Percentiles rank a stretch among this genome's conserved stretches.
phyloP scores from a whole-genome alignment of 2,113 vertebrate genomes.

The Podocnemis expansa region DNA sequence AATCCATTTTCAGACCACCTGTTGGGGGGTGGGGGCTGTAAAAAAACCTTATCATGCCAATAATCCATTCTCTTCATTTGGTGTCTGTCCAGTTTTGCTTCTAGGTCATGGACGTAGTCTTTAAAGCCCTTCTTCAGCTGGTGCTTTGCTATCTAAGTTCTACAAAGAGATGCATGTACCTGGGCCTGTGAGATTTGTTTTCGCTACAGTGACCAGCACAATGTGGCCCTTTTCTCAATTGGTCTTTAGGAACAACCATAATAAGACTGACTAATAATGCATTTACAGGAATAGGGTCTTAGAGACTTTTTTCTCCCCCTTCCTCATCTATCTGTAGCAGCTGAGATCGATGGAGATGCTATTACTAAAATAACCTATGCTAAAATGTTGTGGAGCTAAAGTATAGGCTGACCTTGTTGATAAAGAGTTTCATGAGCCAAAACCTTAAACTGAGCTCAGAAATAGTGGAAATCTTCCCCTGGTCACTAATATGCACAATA shows the following conservation, averaged over 20 bases:
- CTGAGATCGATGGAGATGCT: background rate
- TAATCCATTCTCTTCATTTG: background rate
- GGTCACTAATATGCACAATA: background rate
- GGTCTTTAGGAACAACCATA: too few species aligned
- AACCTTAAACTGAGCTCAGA: background rate
- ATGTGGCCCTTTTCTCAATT: too few species aligned
- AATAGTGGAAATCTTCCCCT: background rate
- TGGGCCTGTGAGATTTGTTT: too few species aligned
- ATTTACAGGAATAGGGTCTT: background rate
- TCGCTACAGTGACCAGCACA: too few species aligned
- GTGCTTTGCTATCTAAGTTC: too few species aligned
- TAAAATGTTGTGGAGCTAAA: background rate
- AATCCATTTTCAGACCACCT: background rate
- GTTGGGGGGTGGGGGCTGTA: too few species aligned
- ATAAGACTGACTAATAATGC: too few species aligned
- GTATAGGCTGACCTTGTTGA: background rate
- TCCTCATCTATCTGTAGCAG: background rate
- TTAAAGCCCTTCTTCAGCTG: background rate
- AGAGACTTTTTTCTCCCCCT: background rate
- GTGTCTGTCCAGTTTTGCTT: background rate
- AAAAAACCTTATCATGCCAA: background rate
- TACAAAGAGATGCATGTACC: too few species aligned
- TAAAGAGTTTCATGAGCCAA: background rate
- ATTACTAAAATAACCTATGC: background rate
- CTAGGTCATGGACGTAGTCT: background rate